phyloP scores from a whole-genome alignment of 2,888 invertebrate genomes.

The Nysson spinosus region DNA sequence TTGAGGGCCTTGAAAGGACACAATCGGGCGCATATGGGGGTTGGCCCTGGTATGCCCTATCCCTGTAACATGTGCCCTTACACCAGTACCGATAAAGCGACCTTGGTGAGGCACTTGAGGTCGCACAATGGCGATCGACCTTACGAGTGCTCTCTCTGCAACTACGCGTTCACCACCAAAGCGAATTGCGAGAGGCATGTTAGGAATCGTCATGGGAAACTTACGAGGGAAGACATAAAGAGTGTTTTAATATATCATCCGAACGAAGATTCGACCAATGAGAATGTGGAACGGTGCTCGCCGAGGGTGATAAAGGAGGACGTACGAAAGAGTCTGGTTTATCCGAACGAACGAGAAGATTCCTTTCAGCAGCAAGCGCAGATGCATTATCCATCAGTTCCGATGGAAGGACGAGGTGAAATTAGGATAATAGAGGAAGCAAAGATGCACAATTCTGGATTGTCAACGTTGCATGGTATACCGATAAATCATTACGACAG shows the following conservation, averaged over 20 bases:
- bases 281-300: conserved; percentile 71
- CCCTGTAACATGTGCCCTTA: conserved; percentile 96
- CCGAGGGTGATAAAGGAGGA: conserved; percentile 66
- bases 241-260: conserved; percentile 92
- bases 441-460: conserved; percentile 41
- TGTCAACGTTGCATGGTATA: conserved; percentile 10
- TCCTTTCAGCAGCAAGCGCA: conserved; percentile 37
- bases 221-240: conserved; percentile 92
- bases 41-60: conserved; percentile 87
- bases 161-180: conserved; percentile 97
- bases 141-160: conserved; percentile 96
- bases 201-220: conserved; percentile 92
- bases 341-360: conserved; percentile 61
- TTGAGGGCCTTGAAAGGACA: conserved; percentile 93
- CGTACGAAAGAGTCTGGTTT: conserved; percentile 67
- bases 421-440: conserved; percentile 60
- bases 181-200: conserved; percentile 98
- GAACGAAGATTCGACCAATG: conserved; percentile 90
- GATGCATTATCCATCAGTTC: conserved; percentile 49
- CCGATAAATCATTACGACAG: conserved; percentile 45
- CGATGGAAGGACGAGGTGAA: conserved; percentile 48
- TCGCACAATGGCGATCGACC: conserved; percentile 97
- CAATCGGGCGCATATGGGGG: conserved; percentile 90
- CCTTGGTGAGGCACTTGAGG: conserved; percentile 93
- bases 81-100: conserved; percentile 92